These are phyloP conservation scores for Cantharis rustica DNA, from an alignment of 2,888 invertebrate species.

Conservation along the genomic window DNA sequence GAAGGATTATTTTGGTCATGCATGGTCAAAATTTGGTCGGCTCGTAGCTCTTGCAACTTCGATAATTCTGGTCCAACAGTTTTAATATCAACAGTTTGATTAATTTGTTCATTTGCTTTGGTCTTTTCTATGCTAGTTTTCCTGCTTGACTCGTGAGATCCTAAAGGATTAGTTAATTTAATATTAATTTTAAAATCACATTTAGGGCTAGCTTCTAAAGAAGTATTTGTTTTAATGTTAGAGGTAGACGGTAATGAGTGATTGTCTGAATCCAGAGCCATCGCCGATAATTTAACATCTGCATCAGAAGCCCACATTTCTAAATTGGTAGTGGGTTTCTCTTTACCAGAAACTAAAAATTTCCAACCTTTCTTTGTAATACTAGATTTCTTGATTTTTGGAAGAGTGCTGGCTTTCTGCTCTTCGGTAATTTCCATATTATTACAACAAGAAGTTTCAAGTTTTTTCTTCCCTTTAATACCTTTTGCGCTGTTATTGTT, in stretches of 20 bases:
- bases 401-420: conserved; percentile 49
- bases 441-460: conserved; percentile 46
- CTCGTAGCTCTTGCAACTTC: conserved; percentile 43
- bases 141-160: conserved; percentile 23
- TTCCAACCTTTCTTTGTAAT: conserved; percentile 50
- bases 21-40: conserved; percentile 39
- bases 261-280: conserved; percentile 42
- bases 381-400: conserved; percentile 46
- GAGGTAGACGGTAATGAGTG: conserved; percentile 52
- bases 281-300: conserved; percentile 42
- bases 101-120: conserved; percentile 15
- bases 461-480: conserved; percentile 37
- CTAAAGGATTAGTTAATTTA: neutral
- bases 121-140: neutral
- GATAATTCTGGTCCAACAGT: conserved; percentile 23
- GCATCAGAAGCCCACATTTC: conserved; percentile 50
- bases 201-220: conserved; percentile 42
- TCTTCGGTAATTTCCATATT: conserved; percentile 46
- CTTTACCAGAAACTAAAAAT: conserved; percentile 50
- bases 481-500: conserved; percentile 38
- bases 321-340: conserved; percentile 43
- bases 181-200: conserved; percentile 17
- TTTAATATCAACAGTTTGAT: conserved; percentile 8
- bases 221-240: conserved; percentile 45
- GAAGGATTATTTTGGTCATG: conserved; percentile 38